Base-by-base conservation (phyloP, 1,140 invertebrate genomes). In the Aradophagus sp. region DNA sequence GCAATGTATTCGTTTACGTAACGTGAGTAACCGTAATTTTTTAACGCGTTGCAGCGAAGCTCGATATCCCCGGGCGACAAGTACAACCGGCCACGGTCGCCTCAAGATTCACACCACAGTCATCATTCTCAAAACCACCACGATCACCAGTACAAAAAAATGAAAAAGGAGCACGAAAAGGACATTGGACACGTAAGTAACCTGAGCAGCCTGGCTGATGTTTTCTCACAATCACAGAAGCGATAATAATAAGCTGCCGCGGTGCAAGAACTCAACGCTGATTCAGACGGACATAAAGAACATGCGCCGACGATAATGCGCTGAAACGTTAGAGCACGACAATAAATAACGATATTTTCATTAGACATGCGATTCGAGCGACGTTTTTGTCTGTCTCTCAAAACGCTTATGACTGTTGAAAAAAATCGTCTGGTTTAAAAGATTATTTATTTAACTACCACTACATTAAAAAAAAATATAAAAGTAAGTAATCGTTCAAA, bases 21-120 rank as follows among this genome's bases (percentile, higher is more conserved):
- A 56, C 15, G 4, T 17, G 50, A 56, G 53, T 63, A 53, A 63
- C 12, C 39, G 20, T 7, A 14, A 11, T 34, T 52, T 61, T 71
- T 50, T 47, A 8, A 10, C 13, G 17, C 63, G 63, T 90, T 89
- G 41, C 89, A 95, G 94, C 90, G 93, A 81, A 93, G 81, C 35
- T 85, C 84, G 47, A 85, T 86, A 81, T 86, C 84, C 14, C 84
- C 84, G 4, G 80, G 78, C 32, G 84, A 86, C 68, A 86, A 86
- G 65, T 86, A 86, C 66, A 85, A 69, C 29, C 87, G 93, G 78
- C 89, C 91, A 65, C 86, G 91, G 82, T 92, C 91, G 77, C 91
- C 91, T n/a, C 89, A 78, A 48, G 84, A 86, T 42, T 56, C 79
- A n/a, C 84, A 84, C 74, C 83, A 86, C 58, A 74, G 77, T 29